Conservation (phyloP, 2,797 vertebrate genomes). For the Anguilla obscura region DNA sequence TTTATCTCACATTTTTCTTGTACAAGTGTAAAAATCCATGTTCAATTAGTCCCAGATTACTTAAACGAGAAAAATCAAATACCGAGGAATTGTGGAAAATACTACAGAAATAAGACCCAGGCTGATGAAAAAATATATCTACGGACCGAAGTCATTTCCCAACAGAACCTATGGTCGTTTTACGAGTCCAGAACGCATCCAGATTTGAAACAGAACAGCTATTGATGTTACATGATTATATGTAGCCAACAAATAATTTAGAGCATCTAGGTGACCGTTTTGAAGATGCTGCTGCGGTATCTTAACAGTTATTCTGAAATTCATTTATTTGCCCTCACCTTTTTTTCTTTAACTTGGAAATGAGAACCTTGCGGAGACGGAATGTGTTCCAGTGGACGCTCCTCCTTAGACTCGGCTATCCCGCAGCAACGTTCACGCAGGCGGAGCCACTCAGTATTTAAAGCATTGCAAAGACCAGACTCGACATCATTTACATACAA, state of each 20-base stretch:
- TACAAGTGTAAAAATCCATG: background rate
- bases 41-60: background rate
- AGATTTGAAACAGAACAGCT: no score
- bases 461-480: conserved; percentile 29
- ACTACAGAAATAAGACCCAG: no score
- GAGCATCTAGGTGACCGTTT: no score
- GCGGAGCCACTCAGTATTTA: conserved; percentile 57
- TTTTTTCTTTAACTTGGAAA: background rate
- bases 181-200: no score
- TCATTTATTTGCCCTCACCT: conserved; percentile 33
- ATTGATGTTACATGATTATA: no score
- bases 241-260: no score
- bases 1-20: background rate
- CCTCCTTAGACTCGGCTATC: background rate
- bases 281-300: no score
- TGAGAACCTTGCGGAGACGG: conserved; percentile 21
- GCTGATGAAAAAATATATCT: no score
- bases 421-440: conserved; percentile 52
- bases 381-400: conserved; percentile 29
- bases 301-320: background rate
- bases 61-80: no score
- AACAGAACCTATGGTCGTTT: no score
- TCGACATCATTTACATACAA: conserved; percentile 37
- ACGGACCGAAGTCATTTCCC: no score
- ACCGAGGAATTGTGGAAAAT: no score